Percentiles rank a stretch among this genome's conserved stretches.
These are phyloP conservation scores for Anguilla obscura DNA, from an alignment of 2,797 vertebrate species.

Conservation along the genomic window DNA sequence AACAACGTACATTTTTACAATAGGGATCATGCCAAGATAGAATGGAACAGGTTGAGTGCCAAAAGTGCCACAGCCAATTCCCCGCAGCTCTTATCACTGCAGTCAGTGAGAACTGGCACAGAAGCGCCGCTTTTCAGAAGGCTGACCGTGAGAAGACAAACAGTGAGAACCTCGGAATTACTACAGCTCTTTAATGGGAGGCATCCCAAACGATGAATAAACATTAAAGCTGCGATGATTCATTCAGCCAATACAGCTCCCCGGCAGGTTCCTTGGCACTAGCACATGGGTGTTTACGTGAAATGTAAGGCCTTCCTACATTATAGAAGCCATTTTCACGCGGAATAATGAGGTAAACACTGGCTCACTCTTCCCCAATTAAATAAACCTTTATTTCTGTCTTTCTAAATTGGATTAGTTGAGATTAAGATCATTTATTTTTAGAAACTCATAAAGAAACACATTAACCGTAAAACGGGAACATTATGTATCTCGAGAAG, in stretches of 20 bases:
- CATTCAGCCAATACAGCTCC: conserved; percentile 13
- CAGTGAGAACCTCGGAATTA: background rate
- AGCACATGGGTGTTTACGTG: conserved; percentile 27
- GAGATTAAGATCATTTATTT: conserved; percentile 55
- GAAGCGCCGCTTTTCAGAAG: background rate
- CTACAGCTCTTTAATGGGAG: conserved; percentile 31
- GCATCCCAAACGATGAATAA: conserved; percentile 35
- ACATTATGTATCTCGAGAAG: background rate
- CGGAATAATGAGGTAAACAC: conserved; percentile 60
- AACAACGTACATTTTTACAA: conserved; percentile 48
- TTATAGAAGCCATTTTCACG: conserved; percentile 47
- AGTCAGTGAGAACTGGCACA: background rate
- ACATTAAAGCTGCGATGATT: conserved; percentile 31
- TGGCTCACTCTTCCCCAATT: conserved; percentile 59
- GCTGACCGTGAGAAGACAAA: conserved; percentile 16
- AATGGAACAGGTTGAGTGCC: conserved; percentile 9
- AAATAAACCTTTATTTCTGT: conserved; percentile 62
- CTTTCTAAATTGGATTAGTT: conserved; percentile 65
- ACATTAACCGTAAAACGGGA: background rate
- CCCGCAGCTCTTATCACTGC: background rate
- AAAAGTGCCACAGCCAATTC: conserved; percentile 6
- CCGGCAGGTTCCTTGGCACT: conserved; percentile 10
- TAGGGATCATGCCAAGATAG: conserved; percentile 8
- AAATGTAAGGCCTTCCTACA: conserved; percentile 53
- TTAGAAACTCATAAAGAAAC: conserved; percentile 37